Conservation (phyloP, 2,113 vertebrate genomes). For the Pyrgilauda ruficollis region DNA sequence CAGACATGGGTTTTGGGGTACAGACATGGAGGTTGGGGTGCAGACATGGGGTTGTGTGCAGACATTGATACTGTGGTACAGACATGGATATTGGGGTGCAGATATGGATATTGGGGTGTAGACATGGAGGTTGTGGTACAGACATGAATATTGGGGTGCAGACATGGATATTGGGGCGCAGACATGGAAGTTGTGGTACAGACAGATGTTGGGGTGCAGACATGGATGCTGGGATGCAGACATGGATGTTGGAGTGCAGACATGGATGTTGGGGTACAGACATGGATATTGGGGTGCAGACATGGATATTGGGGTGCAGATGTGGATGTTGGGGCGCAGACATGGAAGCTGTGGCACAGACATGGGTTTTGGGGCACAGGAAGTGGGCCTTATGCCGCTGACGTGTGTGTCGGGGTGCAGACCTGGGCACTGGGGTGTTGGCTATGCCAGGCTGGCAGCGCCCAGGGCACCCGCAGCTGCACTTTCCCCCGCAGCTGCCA, state of each 20-base stretch:
- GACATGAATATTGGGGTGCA: rapidly evolving
- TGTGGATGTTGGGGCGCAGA: not conserved
- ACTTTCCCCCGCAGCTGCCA: not conserved
- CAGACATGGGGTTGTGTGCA: not conserved
- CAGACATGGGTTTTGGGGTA: rapidly evolving
- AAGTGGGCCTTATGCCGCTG: no score
- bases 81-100: no score
- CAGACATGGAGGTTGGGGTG: rapidly evolving
- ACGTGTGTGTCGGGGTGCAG: not conserved
- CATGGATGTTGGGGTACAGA: not conserved
- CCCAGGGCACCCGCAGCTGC: not conserved
- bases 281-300: rapidly evolving
- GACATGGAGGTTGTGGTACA: rapidly evolving
- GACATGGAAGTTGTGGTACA: no score
- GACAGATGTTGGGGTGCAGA: no score
- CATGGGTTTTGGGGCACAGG: rapidly evolving
- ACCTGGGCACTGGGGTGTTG: not conserved
- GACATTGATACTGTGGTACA: rapidly evolving
- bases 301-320: not conserved
- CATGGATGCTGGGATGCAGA: rapidly evolving
- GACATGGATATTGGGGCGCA: rapidly evolving
- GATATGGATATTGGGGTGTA: not conserved
- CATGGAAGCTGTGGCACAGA: not conserved
- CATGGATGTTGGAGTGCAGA: rapidly evolving
- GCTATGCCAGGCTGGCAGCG: not conserved